Percentiles rank a stretch among this genome's conserved stretches.
Evolutionary conservation across 2,797 vertebrate species (phyloP).

Genomic region (Micrastur ruficollis): DNA sequence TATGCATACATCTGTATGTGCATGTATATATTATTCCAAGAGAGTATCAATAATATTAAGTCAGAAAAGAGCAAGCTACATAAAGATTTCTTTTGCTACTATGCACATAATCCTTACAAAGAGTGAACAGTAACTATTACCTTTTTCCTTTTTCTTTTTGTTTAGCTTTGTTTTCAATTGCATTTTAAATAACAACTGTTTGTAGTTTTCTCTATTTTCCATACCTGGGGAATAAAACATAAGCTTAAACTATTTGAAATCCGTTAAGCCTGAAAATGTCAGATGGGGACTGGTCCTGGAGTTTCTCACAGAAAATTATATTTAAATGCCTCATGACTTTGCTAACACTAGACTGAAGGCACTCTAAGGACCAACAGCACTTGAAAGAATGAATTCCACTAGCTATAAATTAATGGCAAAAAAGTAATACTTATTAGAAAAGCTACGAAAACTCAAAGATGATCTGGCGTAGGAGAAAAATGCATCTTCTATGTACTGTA

Average conservation of each 20-base stretch:
- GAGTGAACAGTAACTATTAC: neutral
- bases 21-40: neutral
- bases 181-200: neutral
- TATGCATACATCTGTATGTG: fast-evolving
- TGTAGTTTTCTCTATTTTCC: neutral
- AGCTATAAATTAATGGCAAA: neutral
- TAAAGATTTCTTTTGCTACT: neutral
- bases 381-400: neutral
- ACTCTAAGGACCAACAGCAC: neutral
- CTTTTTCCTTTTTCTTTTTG: neutral
- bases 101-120: neutral
- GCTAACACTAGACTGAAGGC: neutral
- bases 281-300: neutral
- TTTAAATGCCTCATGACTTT: neutral
- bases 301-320: neutral
- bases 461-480: neutral
- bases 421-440: neutral
- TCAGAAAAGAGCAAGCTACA: neutral
- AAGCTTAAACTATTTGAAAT: neutral
- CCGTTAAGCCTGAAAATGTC: neutral
- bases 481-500: neutral
- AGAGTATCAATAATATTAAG: neutral
- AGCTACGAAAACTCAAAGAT: neutral
- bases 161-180: neutral
- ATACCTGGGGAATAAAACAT: neutral